Evolutionary conservation across 1,140 invertebrate species (phyloP), one percentile per base, ranked within the genome.

Genomic region (Solen grandis): DNA sequence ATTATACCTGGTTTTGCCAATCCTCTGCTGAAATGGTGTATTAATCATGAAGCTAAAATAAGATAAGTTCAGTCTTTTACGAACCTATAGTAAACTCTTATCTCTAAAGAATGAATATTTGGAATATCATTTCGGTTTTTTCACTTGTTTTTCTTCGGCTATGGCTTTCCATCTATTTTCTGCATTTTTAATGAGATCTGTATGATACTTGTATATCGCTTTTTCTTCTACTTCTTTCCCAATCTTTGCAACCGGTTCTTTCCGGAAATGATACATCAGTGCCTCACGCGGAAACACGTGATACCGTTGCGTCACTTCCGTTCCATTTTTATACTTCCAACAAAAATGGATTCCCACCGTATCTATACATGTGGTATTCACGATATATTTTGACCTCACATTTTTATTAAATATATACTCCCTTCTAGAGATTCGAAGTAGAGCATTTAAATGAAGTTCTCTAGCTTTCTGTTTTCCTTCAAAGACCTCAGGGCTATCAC

Each of bases 191-290:
- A 70, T 70, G 5, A 70, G 27, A 13, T 57, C 16, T 35, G 29
- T 55, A 25, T 70, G 68, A 57, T 70, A 70, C 38, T 70, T 70
- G 25, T 70, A 70, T 16, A 70, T 33, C 0, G 68, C 68, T 22
- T 70, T 70, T 22, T 70, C 68, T 35, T 70, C 68, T 55, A 70
- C 38, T 70, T 70, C 68, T 57, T 55, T 70, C 10, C 68, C 68
- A 25, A 55, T 70, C 46, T 70, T 70, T 31, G 68, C 27, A 10
- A 70, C 68, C 8, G 68, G 68, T 70, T 70, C 68, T 10, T 27
- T 55, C 27, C 68, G 68, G 68, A 70, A 70, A 33, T 70, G 68
- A 14, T 52, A 70, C 3, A 46, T 55, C 1, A 70, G 29, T 1
- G 41, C 50, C 35, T 57, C 52, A 55, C 68, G 68, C 5, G 68